These are phyloP conservation scores for Stenichneumon culpator DNA, from an alignment of 2,888 invertebrate genomes.

Conservation along the genomic window DNA sequence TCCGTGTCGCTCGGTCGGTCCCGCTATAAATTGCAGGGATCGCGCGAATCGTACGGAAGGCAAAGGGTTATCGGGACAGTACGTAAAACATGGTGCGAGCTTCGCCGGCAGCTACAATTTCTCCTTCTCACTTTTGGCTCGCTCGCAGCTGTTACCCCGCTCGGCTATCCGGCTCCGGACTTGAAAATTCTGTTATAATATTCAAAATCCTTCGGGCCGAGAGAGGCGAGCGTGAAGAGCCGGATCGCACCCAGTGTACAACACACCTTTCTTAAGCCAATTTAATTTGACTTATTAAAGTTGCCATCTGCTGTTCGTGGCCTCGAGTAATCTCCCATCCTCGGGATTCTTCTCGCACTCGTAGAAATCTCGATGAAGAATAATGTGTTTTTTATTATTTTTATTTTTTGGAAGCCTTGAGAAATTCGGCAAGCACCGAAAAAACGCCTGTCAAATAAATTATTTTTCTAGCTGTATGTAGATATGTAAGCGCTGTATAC, in stretches of 20 bases:
- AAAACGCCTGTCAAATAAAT: too few relatives aligned
- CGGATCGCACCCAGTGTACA: neutral
- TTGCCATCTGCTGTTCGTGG: slow-evolving; percentile 75
- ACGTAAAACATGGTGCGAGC: slow-evolving; percentile 25
- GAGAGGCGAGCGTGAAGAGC: neutral
- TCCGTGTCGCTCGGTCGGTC: neutral
- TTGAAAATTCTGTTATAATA: slow-evolving; percentile 75
- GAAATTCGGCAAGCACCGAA: neutral
- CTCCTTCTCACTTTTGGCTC: slow-evolving; percentile 16
- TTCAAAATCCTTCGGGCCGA: slow-evolving; percentile 73
- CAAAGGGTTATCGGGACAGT: slow-evolving; percentile 32
- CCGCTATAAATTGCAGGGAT: neutral
- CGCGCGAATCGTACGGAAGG: slow-evolving; percentile 10
- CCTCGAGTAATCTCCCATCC: slow-evolving; percentile 30
- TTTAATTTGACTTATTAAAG: slow-evolving; percentile 81
- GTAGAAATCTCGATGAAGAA: neutral
- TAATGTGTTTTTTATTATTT: neutral
- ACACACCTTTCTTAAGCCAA: slow-evolving; percentile 73
- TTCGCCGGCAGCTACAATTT: neutral
- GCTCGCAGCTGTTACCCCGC: slow-evolving; percentile 39
- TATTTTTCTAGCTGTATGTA: too few relatives aligned
- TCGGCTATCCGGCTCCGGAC: slow-evolving; percentile 31
- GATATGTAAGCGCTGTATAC: too few relatives aligned
- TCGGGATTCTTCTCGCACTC: slow-evolving; percentile 21
- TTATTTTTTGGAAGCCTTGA: neutral